Base-by-base conservation (phyloP, 2,888 invertebrate genomes). In the Hedya salicella region DNA sequence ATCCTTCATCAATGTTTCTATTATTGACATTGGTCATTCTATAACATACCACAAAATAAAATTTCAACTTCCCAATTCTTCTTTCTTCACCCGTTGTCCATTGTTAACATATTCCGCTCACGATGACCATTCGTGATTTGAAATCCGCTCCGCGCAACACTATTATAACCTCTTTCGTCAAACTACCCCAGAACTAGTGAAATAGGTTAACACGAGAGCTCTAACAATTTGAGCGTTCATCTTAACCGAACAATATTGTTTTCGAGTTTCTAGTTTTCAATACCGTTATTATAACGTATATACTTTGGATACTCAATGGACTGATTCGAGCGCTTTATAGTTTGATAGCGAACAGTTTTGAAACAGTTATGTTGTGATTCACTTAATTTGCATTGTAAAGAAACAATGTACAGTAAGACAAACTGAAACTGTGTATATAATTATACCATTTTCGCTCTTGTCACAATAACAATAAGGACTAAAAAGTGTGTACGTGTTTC, bases 171-270 rank as follows among this genome's bases (percentile, higher is more conserved):
- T 17, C 5, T 9, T 13, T 30, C 64, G 50, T 44, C 11, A 25
- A 57, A 64, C 57, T 63, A 32, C 57, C 16, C 39, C 11, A 49
- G 63, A 63, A 64, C 64, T 57, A 42, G 62, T 48, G 53, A 62
- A 62, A 62, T 62, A 62, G 62, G 62, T 62, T 62, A 62, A 53
- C 62, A 62, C 21, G 36, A 46, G 53, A 21, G 46, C 53, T 32
- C 42, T 52, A 53, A 48, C 49, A 36, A 19, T 59, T 44, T 32
- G 50, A 59, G 57, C 21, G 64, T 36, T 62, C 62, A 56, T 57
- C 63, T 63, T 54, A 53, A 54, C 52, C 36, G 44, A 64, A 52
- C 64, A 64, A 64, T 59, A 64, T 64, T 64, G 64, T 59, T 64
- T 52, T 64, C 64, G 32, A 59, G 64, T 64, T 64, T 50, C 13